These are phyloP conservation scores for Cheirogaleus major DNA, from an alignment of 2,797 vertebrate species.

Conservation along the genomic window DNA sequence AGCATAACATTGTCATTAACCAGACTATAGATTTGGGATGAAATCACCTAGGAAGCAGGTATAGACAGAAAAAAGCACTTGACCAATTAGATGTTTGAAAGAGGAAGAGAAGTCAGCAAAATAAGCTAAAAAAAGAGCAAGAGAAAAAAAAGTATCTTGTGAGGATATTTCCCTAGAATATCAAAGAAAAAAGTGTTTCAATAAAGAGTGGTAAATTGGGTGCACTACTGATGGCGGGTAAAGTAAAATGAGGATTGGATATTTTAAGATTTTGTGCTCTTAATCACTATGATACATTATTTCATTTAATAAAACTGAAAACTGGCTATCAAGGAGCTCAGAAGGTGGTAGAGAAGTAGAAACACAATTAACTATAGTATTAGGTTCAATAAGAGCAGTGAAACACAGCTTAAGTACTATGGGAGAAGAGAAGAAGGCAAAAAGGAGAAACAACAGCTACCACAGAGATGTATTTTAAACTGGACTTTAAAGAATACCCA, in stretches of 20 bases:
- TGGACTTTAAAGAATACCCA: background rate
- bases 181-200: background rate
- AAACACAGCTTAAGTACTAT: background rate
- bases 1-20: background rate
- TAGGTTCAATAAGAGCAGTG: background rate
- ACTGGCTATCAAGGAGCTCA: background rate
- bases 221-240: background rate
- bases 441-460: background rate
- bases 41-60: background rate
- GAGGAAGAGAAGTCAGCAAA: background rate
- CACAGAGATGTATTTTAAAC: background rate
- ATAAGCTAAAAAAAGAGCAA: background rate
- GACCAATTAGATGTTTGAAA: background rate
- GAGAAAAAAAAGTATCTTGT: background rate
- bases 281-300: background rate
- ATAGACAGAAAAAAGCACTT: background rate
- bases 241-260: background rate
- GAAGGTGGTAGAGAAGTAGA: background rate
- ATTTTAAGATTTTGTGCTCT: conserved; percentile 15
- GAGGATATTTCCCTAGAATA: background rate
- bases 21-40: background rate
- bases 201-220: background rate
- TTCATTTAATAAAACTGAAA: background rate
- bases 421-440: background rate
- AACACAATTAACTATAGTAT: background rate